A percentile compares a stretch with the other conserved stretches of the same genome.
phyloP scores from a whole-genome alignment of 2,113 vertebrate species.

The Camelus bactrianus region DNA sequence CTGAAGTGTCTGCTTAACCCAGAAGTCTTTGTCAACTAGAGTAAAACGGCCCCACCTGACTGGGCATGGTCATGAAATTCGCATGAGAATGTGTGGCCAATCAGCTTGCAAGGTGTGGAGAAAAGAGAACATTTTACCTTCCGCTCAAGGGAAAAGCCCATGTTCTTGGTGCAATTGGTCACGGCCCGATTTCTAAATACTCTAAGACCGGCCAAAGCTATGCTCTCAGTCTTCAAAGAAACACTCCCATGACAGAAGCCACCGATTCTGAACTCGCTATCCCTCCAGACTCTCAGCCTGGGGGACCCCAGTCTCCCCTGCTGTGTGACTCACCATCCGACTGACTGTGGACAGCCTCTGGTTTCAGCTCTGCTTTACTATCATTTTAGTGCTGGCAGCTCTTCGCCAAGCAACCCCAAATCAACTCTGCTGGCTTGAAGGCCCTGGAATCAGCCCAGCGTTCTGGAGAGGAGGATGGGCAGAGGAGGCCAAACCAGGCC shows the following conservation, averaged over 20 bases:
- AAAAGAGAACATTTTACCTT: background rate
- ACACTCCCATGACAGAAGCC: background rate
- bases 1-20: background rate
- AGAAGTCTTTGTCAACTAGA: background rate
- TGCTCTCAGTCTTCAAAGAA: background rate
- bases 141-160: background rate
- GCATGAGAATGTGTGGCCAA: background rate
- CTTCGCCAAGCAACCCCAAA: background rate
- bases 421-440: background rate
- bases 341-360: background rate
- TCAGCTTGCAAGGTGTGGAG: background rate
- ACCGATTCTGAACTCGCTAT: background rate
- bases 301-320: background rate
- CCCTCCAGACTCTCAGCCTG: background rate
- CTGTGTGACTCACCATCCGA: background rate
- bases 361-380: background rate
- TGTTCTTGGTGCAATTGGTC: background rate
- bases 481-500: background rate
- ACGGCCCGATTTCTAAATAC: background rate
- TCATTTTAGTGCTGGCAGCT: background rate
- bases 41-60: background rate
- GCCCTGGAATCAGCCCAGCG: background rate
- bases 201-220: background rate
- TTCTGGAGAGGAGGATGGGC: background rate
- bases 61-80: background rate